Conservation (phyloP, 1,140 invertebrate species). For the Rhopalosiphum padi region DNA sequence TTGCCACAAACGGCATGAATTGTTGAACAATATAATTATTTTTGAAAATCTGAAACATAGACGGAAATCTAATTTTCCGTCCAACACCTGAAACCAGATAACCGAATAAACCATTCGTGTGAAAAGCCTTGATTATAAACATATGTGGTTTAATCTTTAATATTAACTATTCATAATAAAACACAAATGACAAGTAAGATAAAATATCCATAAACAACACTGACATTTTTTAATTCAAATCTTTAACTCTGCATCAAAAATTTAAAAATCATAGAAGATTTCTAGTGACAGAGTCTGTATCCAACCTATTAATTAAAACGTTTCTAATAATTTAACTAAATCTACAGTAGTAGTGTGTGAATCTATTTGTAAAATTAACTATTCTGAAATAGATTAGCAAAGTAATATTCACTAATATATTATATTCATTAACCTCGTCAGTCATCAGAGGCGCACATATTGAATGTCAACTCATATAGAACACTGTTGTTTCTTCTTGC, state of each 20-base stretch:
- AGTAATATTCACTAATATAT: neutral
- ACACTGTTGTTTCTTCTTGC: neutral
- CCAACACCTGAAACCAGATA: neutral
- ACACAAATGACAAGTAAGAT: neutral
- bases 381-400: neutral
- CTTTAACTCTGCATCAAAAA: neutral
- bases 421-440: neutral
- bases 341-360: neutral
- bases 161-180: neutral
- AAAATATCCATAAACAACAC: neutral
- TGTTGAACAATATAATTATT: neutral
- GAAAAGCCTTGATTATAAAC: neutral
- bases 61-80: neutral
- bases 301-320: neutral
- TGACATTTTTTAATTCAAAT: neutral
- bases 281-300: neutral
- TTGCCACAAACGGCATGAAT: neutral
- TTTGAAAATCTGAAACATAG: neutral
- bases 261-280: neutral
- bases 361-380: neutral
- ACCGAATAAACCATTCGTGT: neutral
- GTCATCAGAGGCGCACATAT: neutral
- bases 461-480: neutral
- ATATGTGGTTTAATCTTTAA: neutral
- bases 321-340: neutral